Evolutionary conservation across 2,888 invertebrate species (phyloP).

Genomic region (Drosophila dives): DNA sequence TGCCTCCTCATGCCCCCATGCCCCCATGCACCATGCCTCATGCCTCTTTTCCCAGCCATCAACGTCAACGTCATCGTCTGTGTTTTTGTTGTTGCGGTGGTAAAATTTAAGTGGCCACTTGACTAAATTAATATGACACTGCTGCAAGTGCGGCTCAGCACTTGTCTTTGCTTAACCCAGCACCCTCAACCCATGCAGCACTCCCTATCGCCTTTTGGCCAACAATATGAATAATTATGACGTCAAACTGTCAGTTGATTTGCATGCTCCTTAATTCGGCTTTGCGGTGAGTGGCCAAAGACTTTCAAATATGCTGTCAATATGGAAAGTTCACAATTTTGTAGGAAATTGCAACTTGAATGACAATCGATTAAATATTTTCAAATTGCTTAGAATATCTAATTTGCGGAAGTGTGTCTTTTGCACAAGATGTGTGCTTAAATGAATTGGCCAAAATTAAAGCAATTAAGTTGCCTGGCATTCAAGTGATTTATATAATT

Average conservation of each 20-base stretch:
- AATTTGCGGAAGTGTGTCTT: not conserved
- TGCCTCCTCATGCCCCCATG: not conserved
- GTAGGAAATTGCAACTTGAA: constrained; percentile 31
- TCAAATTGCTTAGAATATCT: constrained; percentile 10
- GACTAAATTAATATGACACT: constrained; percentile 80
- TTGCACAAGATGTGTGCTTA: not conserved
- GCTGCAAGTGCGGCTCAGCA: constrained; percentile 68
- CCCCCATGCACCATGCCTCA: not conserved
- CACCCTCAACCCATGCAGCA: not conserved
- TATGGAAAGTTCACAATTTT: constrained; percentile 34
- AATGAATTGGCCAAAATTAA: constrained; percentile 17
- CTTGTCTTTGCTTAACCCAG: constrained; percentile 48
- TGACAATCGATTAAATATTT: constrained; percentile 37
- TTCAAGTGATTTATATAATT: constrained; percentile 17
- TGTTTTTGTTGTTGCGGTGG: constrained; percentile 54
- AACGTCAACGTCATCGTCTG: constrained; percentile 30
- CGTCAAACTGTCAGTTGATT: constrained; percentile 66
- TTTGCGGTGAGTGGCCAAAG: constrained; percentile 34
- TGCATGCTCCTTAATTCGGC: constrained; percentile 60
- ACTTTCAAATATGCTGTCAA: constrained; percentile 36
- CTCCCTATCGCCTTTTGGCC: constrained; percentile 48
- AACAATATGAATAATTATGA: constrained; percentile 77
- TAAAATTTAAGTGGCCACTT: constrained; percentile 79
- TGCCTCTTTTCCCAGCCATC: constrained; percentile 8
- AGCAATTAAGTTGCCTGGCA: constrained; percentile 4